Conservation (phyloP, 2,113 vertebrate species). For the Trogon surrucura region DNA sequence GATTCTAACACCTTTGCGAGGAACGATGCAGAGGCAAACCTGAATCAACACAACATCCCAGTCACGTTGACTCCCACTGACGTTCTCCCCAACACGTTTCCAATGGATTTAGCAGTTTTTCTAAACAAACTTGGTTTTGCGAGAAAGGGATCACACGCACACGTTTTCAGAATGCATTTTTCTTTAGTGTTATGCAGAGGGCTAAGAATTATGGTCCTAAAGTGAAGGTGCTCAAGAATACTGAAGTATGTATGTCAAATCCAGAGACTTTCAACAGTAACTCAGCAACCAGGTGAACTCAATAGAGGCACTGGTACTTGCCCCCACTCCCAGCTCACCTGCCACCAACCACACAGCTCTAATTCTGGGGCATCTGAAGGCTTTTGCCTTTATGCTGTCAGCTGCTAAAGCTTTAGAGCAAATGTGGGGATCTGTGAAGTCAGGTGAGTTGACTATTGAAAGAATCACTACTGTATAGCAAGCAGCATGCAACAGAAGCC, state of each 20-base stretch:
- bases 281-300: background rate
- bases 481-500: background rate
- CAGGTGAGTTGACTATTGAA: background rate
- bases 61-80: background rate
- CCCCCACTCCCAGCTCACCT: background rate
- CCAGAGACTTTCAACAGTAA: background rate
- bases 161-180: background rate
- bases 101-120: background rate
- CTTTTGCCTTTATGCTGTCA: background rate
- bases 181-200: background rate
- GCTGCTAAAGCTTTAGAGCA: background rate
- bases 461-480: fast-evolving
- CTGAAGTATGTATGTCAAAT: background rate
- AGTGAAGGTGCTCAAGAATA: background rate
- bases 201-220: background rate
- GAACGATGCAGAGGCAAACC: background rate
- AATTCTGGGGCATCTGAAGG: background rate
- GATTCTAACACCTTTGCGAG: background rate
- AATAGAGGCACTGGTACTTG: background rate
- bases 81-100: background rate
- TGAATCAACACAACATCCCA: background rate
- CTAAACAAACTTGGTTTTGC: background rate
- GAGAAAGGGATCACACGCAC: background rate
- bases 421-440: background rate
- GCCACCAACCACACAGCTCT: background rate